Conservation (phyloP, 2,797 vertebrate species). For the Acanthopagrus latus region DNA sequence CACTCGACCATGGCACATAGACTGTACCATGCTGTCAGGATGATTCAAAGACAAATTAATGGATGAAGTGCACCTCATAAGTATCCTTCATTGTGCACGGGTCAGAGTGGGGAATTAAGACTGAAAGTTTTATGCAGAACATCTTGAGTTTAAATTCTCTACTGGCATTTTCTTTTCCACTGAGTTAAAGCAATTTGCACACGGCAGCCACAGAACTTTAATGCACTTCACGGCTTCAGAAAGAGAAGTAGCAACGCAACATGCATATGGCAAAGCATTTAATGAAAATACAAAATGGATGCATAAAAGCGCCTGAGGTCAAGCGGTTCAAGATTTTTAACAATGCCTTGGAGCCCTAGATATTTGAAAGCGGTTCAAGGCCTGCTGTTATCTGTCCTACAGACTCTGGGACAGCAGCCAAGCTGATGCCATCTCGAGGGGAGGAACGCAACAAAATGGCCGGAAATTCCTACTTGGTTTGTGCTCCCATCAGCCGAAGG, state of each 20-base stretch:
- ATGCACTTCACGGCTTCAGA: neutral
- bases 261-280: neutral
- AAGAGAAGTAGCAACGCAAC: no score
- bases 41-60: slow-evolving; percentile 26
- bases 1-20: slow-evolving; percentile 7
- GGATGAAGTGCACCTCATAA: slow-evolving; percentile 11
- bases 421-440: slow-evolving; percentile 77
- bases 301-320: slow-evolving; percentile 33
- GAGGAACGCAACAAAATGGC: slow-evolving; percentile 82
- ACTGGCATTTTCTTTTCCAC: neutral
- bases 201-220: neutral
- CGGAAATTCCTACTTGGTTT: slow-evolving; percentile 84
- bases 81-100: neutral
- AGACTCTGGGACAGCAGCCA: slow-evolving; percentile 74
- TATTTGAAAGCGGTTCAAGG: slow-evolving; percentile 67
- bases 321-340: slow-evolving; percentile 50
- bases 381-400: slow-evolving; percentile 73
- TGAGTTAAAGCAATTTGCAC: slow-evolving; percentile 1
- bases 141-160: neutral
- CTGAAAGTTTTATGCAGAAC: neutral
- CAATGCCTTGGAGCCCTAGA: slow-evolving; percentile 44
- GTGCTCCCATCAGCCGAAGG: slow-evolving; percentile 67
- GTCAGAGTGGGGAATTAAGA: neutral
- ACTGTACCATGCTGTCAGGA: slow-evolving; percentile 27
- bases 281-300: neutral